Evolutionary conservation across 1,140 invertebrate species (phyloP).

Genomic region (Zophobas morio): DNA sequence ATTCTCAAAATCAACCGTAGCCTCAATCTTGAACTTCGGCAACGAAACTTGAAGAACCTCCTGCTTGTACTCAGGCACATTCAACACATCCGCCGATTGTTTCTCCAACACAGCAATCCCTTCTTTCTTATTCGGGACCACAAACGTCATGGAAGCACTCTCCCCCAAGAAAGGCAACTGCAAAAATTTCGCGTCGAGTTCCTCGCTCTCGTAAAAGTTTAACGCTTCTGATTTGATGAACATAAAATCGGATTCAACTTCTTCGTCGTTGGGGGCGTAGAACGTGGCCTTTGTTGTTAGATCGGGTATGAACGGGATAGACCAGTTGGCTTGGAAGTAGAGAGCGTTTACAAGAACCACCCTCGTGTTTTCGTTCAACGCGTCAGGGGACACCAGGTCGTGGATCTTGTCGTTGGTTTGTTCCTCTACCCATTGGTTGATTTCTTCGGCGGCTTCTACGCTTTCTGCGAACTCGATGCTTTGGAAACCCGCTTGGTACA

Average conservation of each 20-base stretch:
- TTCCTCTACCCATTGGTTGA: constrained; percentile 6
- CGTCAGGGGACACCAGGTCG: neutral
- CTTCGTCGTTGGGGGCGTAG: constrained; percentile 64
- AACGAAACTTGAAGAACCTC: constrained; percentile 65
- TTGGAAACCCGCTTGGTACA: constrained; percentile 71
- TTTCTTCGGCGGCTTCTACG: constrained; percentile 60
- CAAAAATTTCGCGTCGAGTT: constrained; percentile 66
- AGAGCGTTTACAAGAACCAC: neutral
- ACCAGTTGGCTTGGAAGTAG: neutral
- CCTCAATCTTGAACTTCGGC: constrained; percentile 82
- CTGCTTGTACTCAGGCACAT: constrained; percentile 51
- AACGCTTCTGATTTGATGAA: constrained; percentile 65
- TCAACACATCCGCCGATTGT: constrained; percentile 56
- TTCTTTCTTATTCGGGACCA: constrained; percentile 64
- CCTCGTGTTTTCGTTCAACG: neutral
- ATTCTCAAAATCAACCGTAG: constrained; percentile 72
- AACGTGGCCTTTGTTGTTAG: constrained; percentile 68
- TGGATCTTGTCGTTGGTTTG: constrained; percentile 2
- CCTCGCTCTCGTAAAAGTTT: constrained; percentile 68
- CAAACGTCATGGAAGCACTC: constrained; percentile 73
- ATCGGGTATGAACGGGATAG: constrained; percentile 66
- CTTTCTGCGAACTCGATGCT: constrained; percentile 71
- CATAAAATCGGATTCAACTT: constrained; percentile 77
- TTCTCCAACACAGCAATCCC: constrained; percentile 66
- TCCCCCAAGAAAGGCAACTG: constrained; percentile 72